Evolutionary conservation across 37 sponge, comb jelly and placozoan species (phyloP).

Genomic region (Lycopodina hypogea): DNA sequence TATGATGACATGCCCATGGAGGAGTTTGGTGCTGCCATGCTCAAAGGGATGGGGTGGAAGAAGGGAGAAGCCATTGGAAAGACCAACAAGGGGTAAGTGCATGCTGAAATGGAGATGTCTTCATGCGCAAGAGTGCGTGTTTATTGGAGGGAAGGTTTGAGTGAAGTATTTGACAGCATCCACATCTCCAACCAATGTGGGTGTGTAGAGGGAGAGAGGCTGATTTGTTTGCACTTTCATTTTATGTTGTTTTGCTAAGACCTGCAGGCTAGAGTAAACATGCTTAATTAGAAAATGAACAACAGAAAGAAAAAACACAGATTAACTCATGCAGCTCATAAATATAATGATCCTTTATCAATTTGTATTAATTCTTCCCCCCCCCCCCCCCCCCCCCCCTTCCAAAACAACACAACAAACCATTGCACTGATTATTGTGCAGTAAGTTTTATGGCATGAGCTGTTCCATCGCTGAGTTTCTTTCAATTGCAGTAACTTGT

Average conservation of each 20-base stretch:
- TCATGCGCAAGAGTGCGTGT: not conserved
- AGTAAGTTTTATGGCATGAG: not conserved
- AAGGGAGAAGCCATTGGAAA: slow-evolving; percentile 84
- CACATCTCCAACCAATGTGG: not conserved
- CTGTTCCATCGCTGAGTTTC: too few species aligned
- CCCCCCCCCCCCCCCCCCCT: too few species aligned
- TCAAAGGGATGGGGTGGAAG: slow-evolving; percentile 98
- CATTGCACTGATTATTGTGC: not conserved
- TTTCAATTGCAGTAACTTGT: too few species aligned
- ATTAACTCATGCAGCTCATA: too few species aligned
- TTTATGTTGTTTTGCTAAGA: too few species aligned
- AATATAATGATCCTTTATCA: too few species aligned
- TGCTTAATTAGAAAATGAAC: too few species aligned
- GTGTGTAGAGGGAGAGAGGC: not conserved
- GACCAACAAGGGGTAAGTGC: slow-evolving; percentile 77
- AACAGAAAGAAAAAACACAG: too few species aligned
- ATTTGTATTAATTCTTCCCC: too few species aligned
- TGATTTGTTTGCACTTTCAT: too few species aligned
- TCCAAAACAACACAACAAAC: too few species aligned
- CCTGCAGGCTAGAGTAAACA: too few species aligned
- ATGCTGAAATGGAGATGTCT: not conserved
- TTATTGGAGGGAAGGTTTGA: not conserved
- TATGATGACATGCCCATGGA: slow-evolving; percentile 85
- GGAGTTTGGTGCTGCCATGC: slow-evolving; percentile 83
- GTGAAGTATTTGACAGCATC: not conserved